These are phyloP conservation scores for Trichogramma pretiosum DNA, from an alignment of 1,140 invertebrate genomes.

Conservation along the genomic window DNA sequence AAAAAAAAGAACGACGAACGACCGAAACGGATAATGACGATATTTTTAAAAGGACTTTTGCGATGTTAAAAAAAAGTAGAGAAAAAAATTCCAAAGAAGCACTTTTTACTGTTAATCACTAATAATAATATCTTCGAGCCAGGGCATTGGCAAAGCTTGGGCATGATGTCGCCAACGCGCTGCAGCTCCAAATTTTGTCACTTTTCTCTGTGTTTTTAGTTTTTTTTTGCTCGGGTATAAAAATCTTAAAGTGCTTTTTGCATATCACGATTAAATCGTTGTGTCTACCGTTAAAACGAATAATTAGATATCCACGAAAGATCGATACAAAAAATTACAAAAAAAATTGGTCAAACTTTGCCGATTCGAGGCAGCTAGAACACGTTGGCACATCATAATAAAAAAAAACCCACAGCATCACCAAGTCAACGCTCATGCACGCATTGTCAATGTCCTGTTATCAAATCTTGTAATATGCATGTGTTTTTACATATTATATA, in stretches of 20 bases:
- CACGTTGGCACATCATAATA: slow-evolving; percentile 47
- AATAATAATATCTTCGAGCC: slow-evolving; percentile 55
- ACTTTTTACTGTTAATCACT: slow-evolving; percentile 39
- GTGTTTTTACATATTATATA: slow-evolving; percentile 30
- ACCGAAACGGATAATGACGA: slow-evolving; percentile 7
- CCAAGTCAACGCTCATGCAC: slow-evolving; percentile 44
- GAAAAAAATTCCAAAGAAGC: slow-evolving; percentile 39
- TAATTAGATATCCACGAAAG: too few relatives aligned
- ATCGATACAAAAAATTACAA: too few relatives aligned
- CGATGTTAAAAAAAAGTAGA: slow-evolving; percentile 5
- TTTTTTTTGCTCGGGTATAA: too few relatives aligned
- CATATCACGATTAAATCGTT: too few relatives aligned
- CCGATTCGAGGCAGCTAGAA: background rate
- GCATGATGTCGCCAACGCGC: slow-evolving; percentile 47
- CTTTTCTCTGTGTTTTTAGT: slow-evolving; percentile 17
- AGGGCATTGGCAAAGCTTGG: slow-evolving; percentile 73
- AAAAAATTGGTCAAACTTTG: too few relatives aligned
- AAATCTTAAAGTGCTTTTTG: too few relatives aligned
- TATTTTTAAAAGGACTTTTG: slow-evolving; percentile 8
- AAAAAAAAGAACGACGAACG: slow-evolving; percentile 14
- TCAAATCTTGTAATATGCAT: slow-evolving; percentile 35
- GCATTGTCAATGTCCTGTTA: slow-evolving; percentile 48
- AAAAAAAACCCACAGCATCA: slow-evolving; percentile 36
- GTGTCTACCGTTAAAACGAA: too few relatives aligned
- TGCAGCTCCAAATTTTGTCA: slow-evolving; percentile 30